phyloP scores from a whole-genome alignment of 37 sponge, comb jelly and placozoan species.

The Bolinopsis microptera region DNA sequence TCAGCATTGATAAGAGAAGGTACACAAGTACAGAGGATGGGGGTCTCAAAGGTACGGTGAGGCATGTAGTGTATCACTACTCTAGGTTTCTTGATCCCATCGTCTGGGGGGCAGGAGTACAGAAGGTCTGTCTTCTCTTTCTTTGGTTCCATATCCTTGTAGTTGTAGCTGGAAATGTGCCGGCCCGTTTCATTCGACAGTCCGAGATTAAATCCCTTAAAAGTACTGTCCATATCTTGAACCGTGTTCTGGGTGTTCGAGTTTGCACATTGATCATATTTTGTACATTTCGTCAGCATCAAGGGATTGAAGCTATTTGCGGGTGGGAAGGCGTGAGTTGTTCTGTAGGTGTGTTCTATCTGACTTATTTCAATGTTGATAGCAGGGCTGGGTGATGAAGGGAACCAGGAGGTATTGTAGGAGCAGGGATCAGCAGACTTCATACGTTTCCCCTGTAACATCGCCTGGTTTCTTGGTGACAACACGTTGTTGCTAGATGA shows the following conservation, averaged over 20 bases:
- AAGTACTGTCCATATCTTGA: not conserved
- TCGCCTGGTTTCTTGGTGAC: not conserved
- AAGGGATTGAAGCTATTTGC: not conserved
- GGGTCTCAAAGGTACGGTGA: slow-evolving; percentile 18
- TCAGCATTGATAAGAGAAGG: not conserved
- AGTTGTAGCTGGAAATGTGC: not conserved
- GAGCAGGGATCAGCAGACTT: not conserved
- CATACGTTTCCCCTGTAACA: too few species aligned
- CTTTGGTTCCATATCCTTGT: not conserved
- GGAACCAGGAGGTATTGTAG: not conserved
- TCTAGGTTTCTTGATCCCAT: not conserved
- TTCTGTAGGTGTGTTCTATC: not conserved
- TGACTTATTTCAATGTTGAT: not conserved
- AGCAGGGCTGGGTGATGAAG: not conserved
- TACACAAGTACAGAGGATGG: not conserved
- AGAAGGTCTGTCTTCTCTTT: not conserved
- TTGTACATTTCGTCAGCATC: not conserved
- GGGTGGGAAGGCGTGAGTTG: not conserved
- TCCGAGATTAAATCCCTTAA: not conserved
- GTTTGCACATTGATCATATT: not conserved
- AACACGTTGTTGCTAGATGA: not conserved
- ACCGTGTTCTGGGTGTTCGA: not conserved
- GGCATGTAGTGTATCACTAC: slow-evolving; percentile 36
- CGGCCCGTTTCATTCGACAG: too few species aligned
- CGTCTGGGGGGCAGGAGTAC: not conserved